These are phyloP conservation scores for Lepidurus packardi DNA, from an alignment of 1,140 invertebrate species.

Conservation along the genomic window DNA sequence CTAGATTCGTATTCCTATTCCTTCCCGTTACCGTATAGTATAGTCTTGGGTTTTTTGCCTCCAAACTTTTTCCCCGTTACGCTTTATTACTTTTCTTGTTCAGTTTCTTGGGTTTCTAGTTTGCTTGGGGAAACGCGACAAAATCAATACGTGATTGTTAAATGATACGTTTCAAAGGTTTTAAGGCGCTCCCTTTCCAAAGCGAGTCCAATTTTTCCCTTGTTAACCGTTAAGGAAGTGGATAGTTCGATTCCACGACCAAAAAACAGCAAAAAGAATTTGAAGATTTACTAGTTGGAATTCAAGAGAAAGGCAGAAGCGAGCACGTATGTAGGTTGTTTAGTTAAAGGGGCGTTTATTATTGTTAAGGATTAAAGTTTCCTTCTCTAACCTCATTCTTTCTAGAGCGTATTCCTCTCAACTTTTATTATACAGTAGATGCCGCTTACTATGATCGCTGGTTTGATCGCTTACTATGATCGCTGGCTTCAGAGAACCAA, in stretches of 20 bases:
- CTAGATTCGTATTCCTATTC: neutral
- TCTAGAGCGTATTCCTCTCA: neutral
- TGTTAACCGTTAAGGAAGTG: too few species aligned
- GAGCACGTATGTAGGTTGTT: slow-evolving; percentile 13
- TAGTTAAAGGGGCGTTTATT: slow-evolving; percentile 2
- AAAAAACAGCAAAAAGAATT: too few species aligned
- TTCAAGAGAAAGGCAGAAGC: neutral
- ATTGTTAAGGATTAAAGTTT: slow-evolving; percentile 16
- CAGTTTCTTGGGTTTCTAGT: neutral
- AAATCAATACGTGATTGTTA: neutral
- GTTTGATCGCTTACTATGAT: too few species aligned
- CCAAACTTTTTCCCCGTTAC: neutral
- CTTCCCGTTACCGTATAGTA: neutral
- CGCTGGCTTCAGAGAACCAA: too few species aligned
- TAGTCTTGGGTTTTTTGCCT: neutral
- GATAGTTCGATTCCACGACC: too few species aligned
- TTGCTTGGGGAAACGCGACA: neutral
- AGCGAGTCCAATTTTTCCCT: neutral
- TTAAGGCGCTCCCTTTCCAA: neutral
- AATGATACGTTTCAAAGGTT: neutral
- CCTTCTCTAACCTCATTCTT: neutral
- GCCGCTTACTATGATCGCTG: too few species aligned
- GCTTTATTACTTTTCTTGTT: neutral
- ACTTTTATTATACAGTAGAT: neutral
- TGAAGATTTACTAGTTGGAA: too few species aligned